Evolutionary conservation across 2,888 invertebrate species (phyloP).

Genomic region (Orthosia incerta): DNA sequence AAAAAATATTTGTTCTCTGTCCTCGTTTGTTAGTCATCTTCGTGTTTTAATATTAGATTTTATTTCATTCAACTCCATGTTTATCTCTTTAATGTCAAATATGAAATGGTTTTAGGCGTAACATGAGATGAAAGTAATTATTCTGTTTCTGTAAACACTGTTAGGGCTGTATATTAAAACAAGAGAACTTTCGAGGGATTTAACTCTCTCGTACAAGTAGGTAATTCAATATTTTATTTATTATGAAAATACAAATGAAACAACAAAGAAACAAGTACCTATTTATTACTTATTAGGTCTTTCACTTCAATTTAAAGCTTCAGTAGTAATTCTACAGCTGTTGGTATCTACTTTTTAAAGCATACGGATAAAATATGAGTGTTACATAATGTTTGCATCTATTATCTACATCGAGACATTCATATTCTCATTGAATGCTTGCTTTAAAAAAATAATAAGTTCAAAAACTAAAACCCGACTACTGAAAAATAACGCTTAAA

Average conservation of each 20-base stretch:
- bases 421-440: no score
- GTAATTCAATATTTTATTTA: not conserved
- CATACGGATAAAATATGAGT: no score
- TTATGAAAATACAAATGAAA: not conserved
- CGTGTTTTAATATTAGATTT: slow-evolving; percentile 28
- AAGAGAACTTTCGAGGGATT: slow-evolving; percentile 30
- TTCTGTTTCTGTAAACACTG: slow-evolving; percentile 39
- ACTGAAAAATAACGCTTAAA: no score
- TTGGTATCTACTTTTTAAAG: no score
- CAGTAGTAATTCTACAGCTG: no score
- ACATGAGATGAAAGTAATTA: slow-evolving; percentile 49
- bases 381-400: no score
- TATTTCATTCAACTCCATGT: slow-evolving; percentile 33
- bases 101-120: slow-evolving; percentile 33
- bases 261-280: no score
- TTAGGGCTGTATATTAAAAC: slow-evolving; percentile 41
- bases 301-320: no score
- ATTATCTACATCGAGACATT: no score
- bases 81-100: slow-evolving; percentile 42
- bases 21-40: slow-evolving; percentile 25
- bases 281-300: no score
- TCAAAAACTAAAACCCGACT: no score
- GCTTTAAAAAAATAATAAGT: no score
- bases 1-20: slow-evolving; percentile 25
- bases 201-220: not conserved